Evolutionary conservation across 1,140 invertebrate species (phyloP).

Genomic region (Rhagoletis pomonella): DNA sequence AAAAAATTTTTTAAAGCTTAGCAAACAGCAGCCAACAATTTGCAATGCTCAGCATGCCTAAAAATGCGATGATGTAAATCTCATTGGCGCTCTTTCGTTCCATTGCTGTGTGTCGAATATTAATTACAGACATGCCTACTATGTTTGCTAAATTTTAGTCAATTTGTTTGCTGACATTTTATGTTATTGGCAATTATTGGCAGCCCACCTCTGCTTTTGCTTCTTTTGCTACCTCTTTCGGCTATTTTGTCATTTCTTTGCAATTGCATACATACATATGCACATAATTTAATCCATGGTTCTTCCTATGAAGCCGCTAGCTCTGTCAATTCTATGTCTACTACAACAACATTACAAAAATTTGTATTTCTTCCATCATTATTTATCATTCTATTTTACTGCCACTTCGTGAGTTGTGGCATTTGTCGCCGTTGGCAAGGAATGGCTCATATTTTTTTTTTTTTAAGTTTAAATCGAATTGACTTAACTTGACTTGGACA

Average conservation of each 20-base stretch:
- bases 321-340: too few relatives aligned
- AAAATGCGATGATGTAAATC: slow-evolving; percentile 38
- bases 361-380: neutral
- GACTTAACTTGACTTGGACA: too few relatives aligned
- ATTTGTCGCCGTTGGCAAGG: slow-evolving; percentile 45
- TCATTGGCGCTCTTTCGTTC: neutral
- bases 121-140: neutral
- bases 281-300: neutral
- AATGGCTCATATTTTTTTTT: slow-evolving; percentile 13
- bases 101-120: neutral
- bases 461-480: slow-evolving; percentile 15
- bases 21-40: neutral
- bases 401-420: neutral
- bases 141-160: neutral
- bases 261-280: too few relatives aligned
- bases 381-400: slow-evolving; percentile 27
- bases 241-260: neutral
- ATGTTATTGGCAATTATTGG: slow-evolving; percentile 37
- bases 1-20: neutral
- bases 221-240: neutral
- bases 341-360: too few relatives aligned
- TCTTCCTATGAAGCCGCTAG: too few relatives aligned
- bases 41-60: neutral
- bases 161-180: slow-evolving; percentile 24
- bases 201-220: neutral